Evolutionary conservation across 2,797 vertebrate species (phyloP).

Genomic region (Propithecus perrieri): DNA sequence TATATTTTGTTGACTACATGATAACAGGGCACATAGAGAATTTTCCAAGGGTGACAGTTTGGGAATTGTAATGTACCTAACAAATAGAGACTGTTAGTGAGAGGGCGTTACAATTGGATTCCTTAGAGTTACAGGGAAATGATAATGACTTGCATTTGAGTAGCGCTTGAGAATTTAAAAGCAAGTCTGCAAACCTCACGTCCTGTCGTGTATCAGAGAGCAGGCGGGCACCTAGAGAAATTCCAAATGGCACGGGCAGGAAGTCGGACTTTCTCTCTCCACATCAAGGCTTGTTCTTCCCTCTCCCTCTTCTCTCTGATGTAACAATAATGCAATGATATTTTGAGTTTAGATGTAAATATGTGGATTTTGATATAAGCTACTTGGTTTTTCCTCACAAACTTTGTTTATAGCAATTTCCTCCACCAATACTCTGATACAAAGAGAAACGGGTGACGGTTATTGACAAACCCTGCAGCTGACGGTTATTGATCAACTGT

Average conservation of each 20-base stretch:
- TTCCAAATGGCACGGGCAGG: neutral
- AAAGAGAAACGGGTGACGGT: neutral
- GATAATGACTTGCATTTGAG: neutral
- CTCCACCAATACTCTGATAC: neutral
- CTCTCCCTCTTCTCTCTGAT: neutral
- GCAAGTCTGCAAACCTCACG: neutral
- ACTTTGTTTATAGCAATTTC: neutral
- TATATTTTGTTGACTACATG: neutral
- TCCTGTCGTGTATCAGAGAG: neutral
- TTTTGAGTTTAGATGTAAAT: slow-evolving; percentile 1
- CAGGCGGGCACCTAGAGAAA: neutral
- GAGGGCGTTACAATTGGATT: neutral
- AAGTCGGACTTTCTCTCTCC: neutral
- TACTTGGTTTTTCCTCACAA: neutral
- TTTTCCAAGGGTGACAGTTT: neutral
- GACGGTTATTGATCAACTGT: neutral
- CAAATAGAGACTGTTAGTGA: neutral
- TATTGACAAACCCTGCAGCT: neutral
- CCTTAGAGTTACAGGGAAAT: neutral
- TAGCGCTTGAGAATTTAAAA: neutral
- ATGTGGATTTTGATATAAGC: neutral
- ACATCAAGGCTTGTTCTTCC: neutral
- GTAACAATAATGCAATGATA: neutral
- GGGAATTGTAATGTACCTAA: neutral
- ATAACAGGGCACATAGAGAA: neutral